A percentile compares a stretch with the other conserved stretches of the same genome.
Evolutionary conservation across 2,888 invertebrate genomes (phyloP).

Genomic region (Drosophila picticornis): DNA sequence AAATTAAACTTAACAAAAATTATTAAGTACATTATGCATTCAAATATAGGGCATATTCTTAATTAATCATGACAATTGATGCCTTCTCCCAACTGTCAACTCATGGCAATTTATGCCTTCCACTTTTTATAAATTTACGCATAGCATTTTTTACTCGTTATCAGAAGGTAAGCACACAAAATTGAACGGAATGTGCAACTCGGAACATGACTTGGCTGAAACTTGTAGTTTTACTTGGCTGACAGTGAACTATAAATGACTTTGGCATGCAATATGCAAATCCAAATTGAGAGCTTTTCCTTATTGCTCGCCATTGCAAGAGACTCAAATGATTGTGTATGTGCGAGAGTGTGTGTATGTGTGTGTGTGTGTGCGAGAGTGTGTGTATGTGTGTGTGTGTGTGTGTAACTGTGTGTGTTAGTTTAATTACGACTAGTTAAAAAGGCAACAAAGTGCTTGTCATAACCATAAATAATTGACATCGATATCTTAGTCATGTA

Average conservation of each 20-base stretch:
- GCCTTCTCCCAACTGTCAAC: neutral
- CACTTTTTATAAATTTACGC: neutral
- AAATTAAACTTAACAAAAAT: neutral
- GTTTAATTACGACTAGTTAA: conserved; percentile 29
- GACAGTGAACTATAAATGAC: conserved; percentile 14
- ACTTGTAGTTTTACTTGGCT: neutral
- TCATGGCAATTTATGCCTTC: neutral
- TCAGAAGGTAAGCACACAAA: neutral
- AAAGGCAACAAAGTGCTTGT: conserved; percentile 61
- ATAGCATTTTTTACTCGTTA: neutral
- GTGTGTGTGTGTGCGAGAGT: conserved; percentile 18
- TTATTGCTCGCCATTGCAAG: conserved; percentile 27
- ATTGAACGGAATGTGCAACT: conserved; percentile 5
- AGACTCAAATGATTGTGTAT: neutral
- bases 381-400: conserved; percentile 11
- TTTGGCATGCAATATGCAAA: conserved; percentile 47
- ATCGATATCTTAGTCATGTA: conserved; percentile 31
- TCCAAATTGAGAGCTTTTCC: conserved; percentile 9
- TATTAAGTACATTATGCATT: neutral
- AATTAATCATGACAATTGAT: neutral
- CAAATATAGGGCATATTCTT: neutral
- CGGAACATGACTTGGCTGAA: conserved; percentile 13
- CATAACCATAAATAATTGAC: conserved; percentile 64
- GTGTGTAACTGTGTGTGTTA: conserved; percentile 16
- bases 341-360: conserved; percentile 11